These are phyloP conservation scores for Epinephelus moara DNA, from an alignment of 2,113 vertebrate species.

Conservation along the genomic window DNA sequence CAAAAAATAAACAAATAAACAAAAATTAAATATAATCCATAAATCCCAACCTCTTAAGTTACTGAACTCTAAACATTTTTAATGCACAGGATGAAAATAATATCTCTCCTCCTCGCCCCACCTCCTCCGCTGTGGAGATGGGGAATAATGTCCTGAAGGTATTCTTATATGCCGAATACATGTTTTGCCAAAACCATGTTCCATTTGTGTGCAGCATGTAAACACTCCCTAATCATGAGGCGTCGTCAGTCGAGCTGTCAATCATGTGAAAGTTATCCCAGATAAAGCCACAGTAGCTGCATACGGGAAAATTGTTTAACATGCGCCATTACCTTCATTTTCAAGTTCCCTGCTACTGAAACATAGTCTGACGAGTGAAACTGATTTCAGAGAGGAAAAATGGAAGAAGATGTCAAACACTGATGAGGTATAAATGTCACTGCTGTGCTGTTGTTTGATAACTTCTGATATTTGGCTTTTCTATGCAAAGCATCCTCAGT, in stretches of 20 bases:
- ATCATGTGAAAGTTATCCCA: slow-evolving; percentile 33
- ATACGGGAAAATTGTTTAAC: slow-evolving; percentile 19
- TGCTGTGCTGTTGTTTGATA: not conserved
- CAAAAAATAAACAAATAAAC: not conserved
- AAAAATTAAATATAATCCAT: slow-evolving; percentile 7
- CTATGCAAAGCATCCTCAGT: not conserved
- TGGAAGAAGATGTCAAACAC: slow-evolving; percentile 30
- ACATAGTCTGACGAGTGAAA: slow-evolving; percentile 19
- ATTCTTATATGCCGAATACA: slow-evolving; percentile 49
- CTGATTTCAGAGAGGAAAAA: slow-evolving; percentile 6
- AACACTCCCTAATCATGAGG: slow-evolving; percentile 38
- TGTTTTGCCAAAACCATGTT: slow-evolving; percentile 46
- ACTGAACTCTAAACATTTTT: slow-evolving; percentile 16
- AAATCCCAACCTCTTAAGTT: slow-evolving; percentile 7
- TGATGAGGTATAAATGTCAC: slow-evolving; percentile 1
- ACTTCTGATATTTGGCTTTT: slow-evolving; percentile 12
- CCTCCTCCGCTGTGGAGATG: not conserved
- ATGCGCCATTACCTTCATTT: slow-evolving; percentile 32
- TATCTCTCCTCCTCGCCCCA: not conserved
- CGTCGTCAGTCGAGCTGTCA: slow-evolving; percentile 44
- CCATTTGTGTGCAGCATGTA: slow-evolving; percentile 38
- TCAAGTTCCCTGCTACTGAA: slow-evolving; percentile 15
- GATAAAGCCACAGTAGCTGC: slow-evolving; percentile 15
- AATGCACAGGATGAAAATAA: slow-evolving; percentile 33
- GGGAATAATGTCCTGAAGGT: slow-evolving; percentile 27